Percentiles rank a stretch among this genome's conserved stretches.
These are phyloP conservation scores for Streblospio benedicti DNA, from an alignment of 1,140 invertebrate species.

Conservation along the genomic window DNA sequence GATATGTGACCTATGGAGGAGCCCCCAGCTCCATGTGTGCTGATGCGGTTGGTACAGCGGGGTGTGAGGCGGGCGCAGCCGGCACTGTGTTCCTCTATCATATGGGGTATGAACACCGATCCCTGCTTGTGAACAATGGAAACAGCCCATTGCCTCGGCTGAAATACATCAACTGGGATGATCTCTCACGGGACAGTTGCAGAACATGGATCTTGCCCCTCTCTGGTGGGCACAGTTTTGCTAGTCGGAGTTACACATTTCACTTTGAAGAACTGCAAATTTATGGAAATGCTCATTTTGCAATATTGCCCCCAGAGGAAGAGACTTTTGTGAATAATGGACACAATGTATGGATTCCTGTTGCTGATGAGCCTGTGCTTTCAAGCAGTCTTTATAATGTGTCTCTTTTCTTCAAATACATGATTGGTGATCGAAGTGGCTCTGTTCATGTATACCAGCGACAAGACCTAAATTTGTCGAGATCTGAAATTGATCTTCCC, in stretches of 20 bases:
- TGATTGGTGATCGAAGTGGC: conserved; percentile 34
- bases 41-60: neutral
- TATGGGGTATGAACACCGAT: conserved; percentile 25
- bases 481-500: conserved; percentile 32
- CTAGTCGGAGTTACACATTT: conserved; percentile 16
- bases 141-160: conserved; percentile 21
- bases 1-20: conserved; percentile 30
- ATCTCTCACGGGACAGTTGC: conserved; percentile 23
- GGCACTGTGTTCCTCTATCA: conserved; percentile 34
- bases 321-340: conserved; percentile 7
- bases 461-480: conserved; percentile 27
- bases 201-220: conserved; percentile 32
- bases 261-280: conserved; percentile 35
- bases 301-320: conserved; percentile 21
- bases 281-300: conserved; percentile 32
- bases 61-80: conserved; percentile 24
- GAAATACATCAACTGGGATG: conserved; percentile 28
- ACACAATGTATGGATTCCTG: neutral
- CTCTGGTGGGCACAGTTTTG: conserved; percentile 29
- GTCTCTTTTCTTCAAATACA: conserved; percentile 33
- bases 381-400: conserved; percentile 21
- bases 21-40: conserved; percentile 15
- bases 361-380: neutral
- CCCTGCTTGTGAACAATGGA: conserved; percentile 32
- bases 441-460: conserved; percentile 26